Evolutionary conservation across 2,113 vertebrate species (phyloP), one percentile per base, ranked within the genome.

Genomic region (Physeter macrocephalus): DNA sequence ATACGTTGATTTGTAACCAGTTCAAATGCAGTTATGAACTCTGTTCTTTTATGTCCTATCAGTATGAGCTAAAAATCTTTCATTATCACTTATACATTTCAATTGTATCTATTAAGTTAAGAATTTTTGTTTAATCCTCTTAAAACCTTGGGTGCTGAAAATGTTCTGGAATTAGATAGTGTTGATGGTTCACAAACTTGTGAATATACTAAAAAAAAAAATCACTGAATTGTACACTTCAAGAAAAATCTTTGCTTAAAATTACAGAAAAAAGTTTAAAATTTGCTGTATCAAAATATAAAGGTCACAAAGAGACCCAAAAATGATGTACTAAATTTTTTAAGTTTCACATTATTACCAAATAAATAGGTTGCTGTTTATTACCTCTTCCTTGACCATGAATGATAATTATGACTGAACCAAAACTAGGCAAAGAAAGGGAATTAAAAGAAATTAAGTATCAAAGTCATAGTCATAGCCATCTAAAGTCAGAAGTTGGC

Each of bases 91-190:
- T 86, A 78, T 0, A 62, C 39, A 88, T 93, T 93, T 84, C 59
- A 93, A 11, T n/a, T 67, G 31, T 93, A 88, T 91, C 25, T 94
- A 46, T 87, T 88, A 88, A 81, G n/a, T 39, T 69, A 49, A 90
- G 43, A 83, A 43, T 67, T 93, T 72, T 91, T 89, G 46, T 64
- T 96, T 88, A 93, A 96, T 95, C 18, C 91, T 84, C 83, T 90
- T 87, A 94, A 96, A 94, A 90, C 52, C 29, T 86, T 77, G 36
- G 67, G 4, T 96, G 74, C 94, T 89, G 41, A 95, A 95, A 89
- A 87, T 82, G 25, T 94, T 95, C 84, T 92, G 52, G 52, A 90
- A 82, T 92, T 96, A 92, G 64, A 11, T 89, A 75, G 46, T 81
- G 41, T 72, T 90, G 59, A 77, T 82, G n/a, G 54, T 59, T 97